Evolutionary conservation across 1,140 invertebrate genomes (phyloP).

Genomic region (Sesamia nonagrioides): DNA sequence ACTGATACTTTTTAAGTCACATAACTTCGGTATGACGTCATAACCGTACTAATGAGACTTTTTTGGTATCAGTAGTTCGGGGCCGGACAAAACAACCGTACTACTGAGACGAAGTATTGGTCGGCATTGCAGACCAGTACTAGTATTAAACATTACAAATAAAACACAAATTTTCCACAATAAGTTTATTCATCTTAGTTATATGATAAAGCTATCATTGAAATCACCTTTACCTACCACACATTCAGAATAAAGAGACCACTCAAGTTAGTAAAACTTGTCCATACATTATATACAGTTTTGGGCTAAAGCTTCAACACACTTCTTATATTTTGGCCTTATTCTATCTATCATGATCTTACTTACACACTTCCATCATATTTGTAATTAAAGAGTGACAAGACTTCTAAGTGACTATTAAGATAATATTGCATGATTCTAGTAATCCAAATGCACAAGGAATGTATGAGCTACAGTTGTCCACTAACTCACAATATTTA

Average conservation of each 20-base stretch:
- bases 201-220: slow-evolving; percentile 64
- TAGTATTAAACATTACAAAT: slow-evolving; percentile 1
- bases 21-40: too few relatives aligned
- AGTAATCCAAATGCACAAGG: slow-evolving; percentile 40
- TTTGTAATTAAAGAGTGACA: slow-evolving; percentile 20
- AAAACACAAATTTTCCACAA: slow-evolving; percentile 47
- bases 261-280: slow-evolving; percentile 39
- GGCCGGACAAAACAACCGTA: too few relatives aligned
- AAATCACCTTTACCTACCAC: slow-evolving; percentile 56
- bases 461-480: slow-evolving; percentile 36
- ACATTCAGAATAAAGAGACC: slow-evolving; percentile 37
- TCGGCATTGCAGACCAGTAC: too few relatives aligned
- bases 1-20: too few relatives aligned
- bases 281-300: slow-evolving; percentile 46
- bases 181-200: slow-evolving; percentile 52
- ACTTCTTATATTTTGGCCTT: slow-evolving; percentile 37
- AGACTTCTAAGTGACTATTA: slow-evolving; percentile 19
- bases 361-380: slow-evolving; percentile 28
- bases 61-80: too few relatives aligned
- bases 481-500: neutral
- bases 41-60: too few relatives aligned
- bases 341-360: slow-evolving; percentile 32
- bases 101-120: too few relatives aligned
- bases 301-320: slow-evolving; percentile 19
- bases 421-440: slow-evolving; percentile 35